Evolutionary conservation across 2,888 invertebrate genomes (phyloP).

Genomic region (Dolichopus griseipennis): DNA sequence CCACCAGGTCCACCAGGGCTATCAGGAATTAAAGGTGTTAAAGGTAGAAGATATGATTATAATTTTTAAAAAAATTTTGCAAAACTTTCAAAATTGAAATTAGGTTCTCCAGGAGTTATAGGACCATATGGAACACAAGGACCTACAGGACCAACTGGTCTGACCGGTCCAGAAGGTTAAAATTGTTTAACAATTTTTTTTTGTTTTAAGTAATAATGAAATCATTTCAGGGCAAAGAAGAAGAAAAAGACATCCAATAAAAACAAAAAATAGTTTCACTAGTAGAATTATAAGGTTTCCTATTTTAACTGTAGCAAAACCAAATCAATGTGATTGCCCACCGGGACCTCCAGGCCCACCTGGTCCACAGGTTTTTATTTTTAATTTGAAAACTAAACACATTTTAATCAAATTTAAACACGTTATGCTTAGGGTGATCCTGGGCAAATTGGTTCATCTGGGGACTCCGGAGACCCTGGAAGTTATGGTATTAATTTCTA

Average conservation of each 20-base stretch:
- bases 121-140: conserved; percentile 62
- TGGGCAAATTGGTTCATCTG: conserved; percentile 63
- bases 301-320: too few relatives aligned
- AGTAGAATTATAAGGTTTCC: too few relatives aligned
- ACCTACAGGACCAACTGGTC: conserved; percentile 48
- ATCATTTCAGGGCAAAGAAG: too few relatives aligned
- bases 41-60: conserved; percentile 49
- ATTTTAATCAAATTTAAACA: too few relatives aligned
- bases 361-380: conserved; percentile 53
- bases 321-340: too few relatives aligned
- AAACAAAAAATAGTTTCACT: too few relatives aligned
- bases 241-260: too few relatives aligned
- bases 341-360: conserved; percentile 46
- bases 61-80: conserved; percentile 54
- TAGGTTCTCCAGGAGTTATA: conserved; percentile 51
- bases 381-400: too few relatives aligned
- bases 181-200: too few relatives aligned
- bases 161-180: conserved; percentile 54
- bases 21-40: conserved; percentile 55
- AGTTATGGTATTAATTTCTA: conserved; percentile 67
- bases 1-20: conserved; percentile 55
- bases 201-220: too few relatives aligned
- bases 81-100: conserved; percentile 54
- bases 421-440: conserved; percentile 58
- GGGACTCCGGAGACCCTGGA: conserved; percentile 73